Base-by-base conservation (phyloP, 2,888 invertebrate genomes). In the Gastrophysa polygoni region DNA sequence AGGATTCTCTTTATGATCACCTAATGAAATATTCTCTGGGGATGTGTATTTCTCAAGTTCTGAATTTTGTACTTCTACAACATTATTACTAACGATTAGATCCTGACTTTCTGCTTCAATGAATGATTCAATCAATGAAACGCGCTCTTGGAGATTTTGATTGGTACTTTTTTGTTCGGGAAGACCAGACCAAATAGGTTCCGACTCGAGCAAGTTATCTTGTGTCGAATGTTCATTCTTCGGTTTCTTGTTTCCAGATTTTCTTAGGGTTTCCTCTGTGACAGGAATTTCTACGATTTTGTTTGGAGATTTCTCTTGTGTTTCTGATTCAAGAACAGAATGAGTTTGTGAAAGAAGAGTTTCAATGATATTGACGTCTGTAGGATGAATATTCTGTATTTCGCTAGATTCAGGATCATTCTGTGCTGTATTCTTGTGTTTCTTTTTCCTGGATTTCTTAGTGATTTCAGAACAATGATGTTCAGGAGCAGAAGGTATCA, bases 171-270 rank as follows among this genome's bases (percentile, higher is more conserved):
- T 3, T 24, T 32, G 8, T 32, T 32, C 8, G 10, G 10, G 29
- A 32, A 8, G 4, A 8, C 10, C 8, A 32, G 29, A 8, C 29
- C 17, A 21, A 1, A 8, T 48, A 32, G 32, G 18, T 44, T 46
- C 46, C 17, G 18, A 11, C 29, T 7, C 10, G 29, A 32, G 2
- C 24, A 24, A 24, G 24, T 24, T 24, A 3, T 24, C 24, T 7
- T 24, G 24, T 24, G 3, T 24, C 4, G 24, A 24, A 5, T 24
- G 14, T 6, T 38, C 14, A 38, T 38, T n/a, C 38, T 38, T 38
- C 1, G 38, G 14, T 57, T 69, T 66, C 32, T 69, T 63, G 16
- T 60, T 65, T 52, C 62, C 63, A 47, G 38, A 16, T 50, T 61
- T 43, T 28, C 57, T 59, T 51, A 11, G 18, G 14, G 56, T 24